Evolutionary conservation across 2,797 vertebrate genomes (phyloP).

Genomic region (Chloroceryle amazona): DNA sequence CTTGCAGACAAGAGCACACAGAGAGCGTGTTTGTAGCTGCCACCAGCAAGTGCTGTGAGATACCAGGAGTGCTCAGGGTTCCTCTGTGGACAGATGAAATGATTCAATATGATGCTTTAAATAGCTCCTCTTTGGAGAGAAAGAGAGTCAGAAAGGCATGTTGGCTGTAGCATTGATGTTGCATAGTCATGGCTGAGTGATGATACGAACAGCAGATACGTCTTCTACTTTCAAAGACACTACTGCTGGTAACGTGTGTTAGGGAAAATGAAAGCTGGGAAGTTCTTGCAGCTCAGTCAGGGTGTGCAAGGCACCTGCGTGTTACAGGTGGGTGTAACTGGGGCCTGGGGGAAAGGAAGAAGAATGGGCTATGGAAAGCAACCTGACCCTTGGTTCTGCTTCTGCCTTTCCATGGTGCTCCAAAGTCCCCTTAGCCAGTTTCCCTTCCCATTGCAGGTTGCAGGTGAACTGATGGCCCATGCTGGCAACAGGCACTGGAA

Average conservation of each 20-base stretch:
- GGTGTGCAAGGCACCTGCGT: not conserved
- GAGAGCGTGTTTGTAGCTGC: not conserved
- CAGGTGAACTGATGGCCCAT: not conserved
- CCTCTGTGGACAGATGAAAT: not conserved
- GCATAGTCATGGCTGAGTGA: not conserved
- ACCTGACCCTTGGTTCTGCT: not conserved
- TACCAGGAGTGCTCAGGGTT: not conserved
- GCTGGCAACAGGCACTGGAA: not conserved
- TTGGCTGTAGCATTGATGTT: not conserved
- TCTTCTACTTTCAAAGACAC: not conserved
- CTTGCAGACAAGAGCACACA: not conserved
- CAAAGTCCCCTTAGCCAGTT: not conserved
- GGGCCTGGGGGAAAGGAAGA: not conserved
- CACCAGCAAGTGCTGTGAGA: not conserved
- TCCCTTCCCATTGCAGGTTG: not conserved
- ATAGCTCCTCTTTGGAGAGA: not conserved
- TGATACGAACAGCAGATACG: not conserved
- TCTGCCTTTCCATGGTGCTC: not conserved
- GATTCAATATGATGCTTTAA: constrained; percentile 12
- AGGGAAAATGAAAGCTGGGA: not conserved
- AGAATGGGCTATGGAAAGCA: not conserved
- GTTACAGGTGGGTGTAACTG: not conserved
- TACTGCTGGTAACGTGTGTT: not conserved
- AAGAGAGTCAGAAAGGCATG: not conserved
- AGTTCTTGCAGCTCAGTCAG: not conserved